phyloP scores from a whole-genome alignment of 2,888 invertebrate species.

The Thumatha senex region DNA sequence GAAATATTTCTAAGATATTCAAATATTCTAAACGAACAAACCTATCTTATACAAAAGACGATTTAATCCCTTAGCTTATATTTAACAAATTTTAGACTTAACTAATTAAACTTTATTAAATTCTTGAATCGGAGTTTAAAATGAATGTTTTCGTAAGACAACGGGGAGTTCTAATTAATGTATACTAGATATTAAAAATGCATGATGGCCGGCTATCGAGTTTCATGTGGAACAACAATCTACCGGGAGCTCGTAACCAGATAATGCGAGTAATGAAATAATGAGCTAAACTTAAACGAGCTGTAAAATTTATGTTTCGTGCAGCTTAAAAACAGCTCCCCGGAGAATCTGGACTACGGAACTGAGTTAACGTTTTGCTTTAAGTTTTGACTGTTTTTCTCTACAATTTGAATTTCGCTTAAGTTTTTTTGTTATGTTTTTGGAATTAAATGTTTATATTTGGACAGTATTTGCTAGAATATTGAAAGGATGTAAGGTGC shows the following conservation, averaged over 20 bases:
- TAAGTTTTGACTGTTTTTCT: slow-evolving; percentile 59
- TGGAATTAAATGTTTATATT: slow-evolving; percentile 54
- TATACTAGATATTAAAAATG: slow-evolving; percentile 7
- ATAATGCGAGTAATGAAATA: slow-evolving; percentile 75
- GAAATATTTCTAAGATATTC: no score
- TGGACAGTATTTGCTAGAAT: slow-evolving; percentile 35
- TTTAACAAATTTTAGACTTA: background rate
- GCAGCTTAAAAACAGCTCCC: slow-evolving; percentile 76
- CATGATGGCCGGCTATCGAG: slow-evolving; percentile 5
- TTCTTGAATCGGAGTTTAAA: slow-evolving; percentile 1
- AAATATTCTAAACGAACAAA: no score
- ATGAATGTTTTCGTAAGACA: slow-evolving; percentile 2
- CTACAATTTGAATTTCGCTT: slow-evolving; percentile 61
- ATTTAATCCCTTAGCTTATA: background rate
- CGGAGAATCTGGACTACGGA: slow-evolving; percentile 65
- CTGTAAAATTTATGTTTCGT: slow-evolving; percentile 79
- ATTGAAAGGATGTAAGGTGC: no score
- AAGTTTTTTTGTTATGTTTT: slow-evolving; percentile 58
- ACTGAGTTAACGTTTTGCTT: slow-evolving; percentile 70
- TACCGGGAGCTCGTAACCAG: slow-evolving; percentile 45
- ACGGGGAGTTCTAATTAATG: slow-evolving; percentile 7
- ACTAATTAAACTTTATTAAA: slow-evolving; percentile 1
- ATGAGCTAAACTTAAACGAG: slow-evolving; percentile 78
- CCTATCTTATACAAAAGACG: background rate
- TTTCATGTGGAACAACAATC: slow-evolving; percentile 20